A percentile compares a stretch with the other conserved stretches of the same genome.
These are phyloP conservation scores for Bombus fervidus DNA, from an alignment of 1,140 invertebrate genomes.

Conservation along the genomic window DNA sequence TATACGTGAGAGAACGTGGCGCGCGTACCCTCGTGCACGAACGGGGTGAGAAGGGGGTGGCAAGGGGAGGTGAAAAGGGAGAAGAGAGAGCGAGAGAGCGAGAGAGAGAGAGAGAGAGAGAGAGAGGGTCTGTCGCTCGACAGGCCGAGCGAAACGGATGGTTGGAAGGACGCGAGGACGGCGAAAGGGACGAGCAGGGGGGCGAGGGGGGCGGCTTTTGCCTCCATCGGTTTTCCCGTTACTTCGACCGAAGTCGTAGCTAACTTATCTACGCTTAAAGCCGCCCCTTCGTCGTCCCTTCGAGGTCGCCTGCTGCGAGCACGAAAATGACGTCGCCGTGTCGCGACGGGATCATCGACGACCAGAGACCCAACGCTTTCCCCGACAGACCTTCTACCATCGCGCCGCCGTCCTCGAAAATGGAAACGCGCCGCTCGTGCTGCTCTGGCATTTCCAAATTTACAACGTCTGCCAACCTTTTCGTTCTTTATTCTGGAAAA, in stretches of 20 bases:
- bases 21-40: conserved; percentile 16
- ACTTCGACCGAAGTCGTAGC: conserved; percentile 46
- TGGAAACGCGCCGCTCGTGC: too few relatives aligned
- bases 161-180: neutral
- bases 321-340: conserved; percentile 50
- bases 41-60: neutral
- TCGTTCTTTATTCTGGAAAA: too few relatives aligned
- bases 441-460: too few relatives aligned
- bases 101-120: neutral
- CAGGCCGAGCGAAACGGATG: neutral
- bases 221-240: conserved; percentile 55
- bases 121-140: neutral
- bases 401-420: neutral
- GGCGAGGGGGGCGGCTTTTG: neutral
- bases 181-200: neutral
- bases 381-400: neutral
- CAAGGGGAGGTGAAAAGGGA: too few relatives aligned
- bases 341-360: conserved; percentile 42
- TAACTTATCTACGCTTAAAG: conserved; percentile 55
- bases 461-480: too few relatives aligned
- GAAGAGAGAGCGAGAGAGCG: too few relatives aligned
- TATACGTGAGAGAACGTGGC: conserved; percentile 8
- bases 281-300: conserved; percentile 49
- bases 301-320: conserved; percentile 46
- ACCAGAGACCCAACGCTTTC: neutral